Evolutionary conservation across 2,113 vertebrate genomes (phyloP).

Genomic region (Sigmodon hispidus): DNA sequence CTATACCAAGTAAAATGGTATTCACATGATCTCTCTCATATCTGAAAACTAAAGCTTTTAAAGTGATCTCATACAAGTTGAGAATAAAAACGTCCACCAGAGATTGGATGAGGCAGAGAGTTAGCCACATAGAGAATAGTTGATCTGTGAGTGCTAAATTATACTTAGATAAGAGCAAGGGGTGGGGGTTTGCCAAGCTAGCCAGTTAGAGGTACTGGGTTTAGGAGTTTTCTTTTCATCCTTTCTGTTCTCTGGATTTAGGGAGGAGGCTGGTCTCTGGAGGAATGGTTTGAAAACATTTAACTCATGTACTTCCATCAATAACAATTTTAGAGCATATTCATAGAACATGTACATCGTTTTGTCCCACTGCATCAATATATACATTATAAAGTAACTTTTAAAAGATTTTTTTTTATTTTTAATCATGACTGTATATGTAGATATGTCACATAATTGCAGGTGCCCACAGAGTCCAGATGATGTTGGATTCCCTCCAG

Average conservation of each 20-base stretch:
- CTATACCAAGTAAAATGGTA: background rate
- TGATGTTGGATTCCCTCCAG: background rate
- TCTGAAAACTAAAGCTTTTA: background rate
- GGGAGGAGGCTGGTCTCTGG: background rate
- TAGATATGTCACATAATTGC: background rate
- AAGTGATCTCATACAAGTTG: background rate
- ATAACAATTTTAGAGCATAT: background rate
- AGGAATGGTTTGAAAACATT: background rate
- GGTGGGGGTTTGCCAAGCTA: background rate
- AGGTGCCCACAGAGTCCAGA: background rate
- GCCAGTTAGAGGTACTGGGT: conserved; percentile 40
- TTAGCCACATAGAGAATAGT: background rate
- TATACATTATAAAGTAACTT: background rate
- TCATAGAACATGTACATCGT: background rate
- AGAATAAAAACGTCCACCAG: background rate
- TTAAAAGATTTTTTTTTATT: background rate
- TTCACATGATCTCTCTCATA: background rate
- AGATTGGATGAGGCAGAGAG: background rate
- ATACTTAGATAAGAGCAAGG: background rate
- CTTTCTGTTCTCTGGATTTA: background rate
- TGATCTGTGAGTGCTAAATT: background rate
- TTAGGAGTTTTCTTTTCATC: conserved; percentile 26
- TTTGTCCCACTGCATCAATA: background rate
- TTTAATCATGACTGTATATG: background rate
- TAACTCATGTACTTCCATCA: background rate